phyloP scores from a whole-genome alignment of 2,888 invertebrate genomes.

The Drosophila flavopinicola region DNA sequence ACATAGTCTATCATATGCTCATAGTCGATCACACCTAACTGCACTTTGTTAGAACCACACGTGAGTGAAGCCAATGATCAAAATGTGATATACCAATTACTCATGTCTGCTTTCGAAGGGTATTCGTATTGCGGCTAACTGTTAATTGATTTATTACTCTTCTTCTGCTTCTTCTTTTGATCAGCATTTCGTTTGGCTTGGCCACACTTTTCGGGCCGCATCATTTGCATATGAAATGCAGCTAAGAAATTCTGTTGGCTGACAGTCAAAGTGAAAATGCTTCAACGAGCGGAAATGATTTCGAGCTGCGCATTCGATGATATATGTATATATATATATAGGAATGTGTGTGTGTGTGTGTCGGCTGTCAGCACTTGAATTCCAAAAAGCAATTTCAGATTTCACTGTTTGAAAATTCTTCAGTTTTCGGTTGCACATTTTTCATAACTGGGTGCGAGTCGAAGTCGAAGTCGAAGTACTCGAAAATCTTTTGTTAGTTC shows the following conservation, averaged over 20 bases:
- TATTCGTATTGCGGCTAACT: slow-evolving; percentile 20
- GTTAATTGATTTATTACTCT: slow-evolving; percentile 17
- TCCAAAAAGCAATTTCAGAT: slow-evolving; percentile 47
- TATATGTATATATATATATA: slow-evolving; percentile 15
- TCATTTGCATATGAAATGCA: slow-evolving; percentile 57
- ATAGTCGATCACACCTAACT: no score
- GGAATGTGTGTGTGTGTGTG: slow-evolving; percentile 19
- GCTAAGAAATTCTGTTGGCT: slow-evolving; percentile 50
- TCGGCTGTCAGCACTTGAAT: slow-evolving; percentile 52
- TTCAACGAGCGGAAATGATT: slow-evolving; percentile 53
- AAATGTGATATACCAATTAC: slow-evolving; percentile 12
- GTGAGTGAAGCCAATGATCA: not conserved
- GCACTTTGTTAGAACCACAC: no score
- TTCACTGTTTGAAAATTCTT: slow-evolving; percentile 59
- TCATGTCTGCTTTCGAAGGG: slow-evolving; percentile 20
- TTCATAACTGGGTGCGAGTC: slow-evolving; percentile 25
- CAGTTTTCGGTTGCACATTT: slow-evolving; percentile 53
- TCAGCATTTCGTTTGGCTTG: slow-evolving; percentile 17
- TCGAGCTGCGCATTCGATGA: slow-evolving; percentile 36
- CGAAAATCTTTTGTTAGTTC: slow-evolving; percentile 45
- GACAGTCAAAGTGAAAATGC: slow-evolving; percentile 57
- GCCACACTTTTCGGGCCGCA: slow-evolving; percentile 23
- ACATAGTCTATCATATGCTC: no score
- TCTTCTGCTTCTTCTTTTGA: slow-evolving; percentile 35
- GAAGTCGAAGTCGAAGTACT: slow-evolving; percentile 6